phyloP scores from a whole-genome alignment of 2,797 vertebrate species.

The Cyprinella venusta region DNA sequence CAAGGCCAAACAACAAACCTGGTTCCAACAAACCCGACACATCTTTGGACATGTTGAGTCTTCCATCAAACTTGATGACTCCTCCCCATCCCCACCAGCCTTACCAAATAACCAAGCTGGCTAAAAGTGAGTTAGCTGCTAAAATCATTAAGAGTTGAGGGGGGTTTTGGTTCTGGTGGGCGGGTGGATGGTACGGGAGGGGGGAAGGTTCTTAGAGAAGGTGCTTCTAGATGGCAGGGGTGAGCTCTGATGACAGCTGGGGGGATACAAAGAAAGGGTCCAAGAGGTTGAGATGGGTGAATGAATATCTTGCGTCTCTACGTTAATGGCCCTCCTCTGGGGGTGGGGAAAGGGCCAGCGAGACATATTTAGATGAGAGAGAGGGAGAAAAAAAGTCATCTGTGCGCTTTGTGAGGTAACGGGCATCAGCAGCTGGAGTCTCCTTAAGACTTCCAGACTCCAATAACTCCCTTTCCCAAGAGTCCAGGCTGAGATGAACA shows the following conservation, averaged over 20 bases:
- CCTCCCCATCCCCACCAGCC: not conserved
- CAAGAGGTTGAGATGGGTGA: slow-evolving; percentile 29
- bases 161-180: slow-evolving; percentile 65
- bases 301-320: slow-evolving; percentile 69
- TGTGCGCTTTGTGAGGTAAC: slow-evolving; percentile 72
- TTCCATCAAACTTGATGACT: slow-evolving; percentile 1
- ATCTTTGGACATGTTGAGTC: not conserved
- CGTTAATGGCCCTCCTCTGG: slow-evolving; percentile 65
- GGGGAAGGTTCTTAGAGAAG: slow-evolving; percentile 61
- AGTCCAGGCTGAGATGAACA: slow-evolving; percentile 31
- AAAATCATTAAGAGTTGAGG: slow-evolving; percentile 67
- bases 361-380: slow-evolving; percentile 79
- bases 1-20: not conserved
- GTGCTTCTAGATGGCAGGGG: slow-evolving; percentile 64
- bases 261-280: slow-evolving; percentile 63
- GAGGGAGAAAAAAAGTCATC: slow-evolving; percentile 66
- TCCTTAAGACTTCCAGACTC: slow-evolving; percentile 52
- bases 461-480: slow-evolving; percentile 38
- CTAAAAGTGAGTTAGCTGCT: slow-evolving; percentile 40
- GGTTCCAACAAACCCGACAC: not conserved
- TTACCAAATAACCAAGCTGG: slow-evolving; percentile 5
- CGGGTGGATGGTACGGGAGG: slow-evolving; percentile 67
- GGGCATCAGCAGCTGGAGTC: slow-evolving; percentile 75
- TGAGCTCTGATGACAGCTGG: slow-evolving; percentile 79
- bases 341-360: slow-evolving; percentile 58